Evolutionary conservation across 2,113 vertebrate species (phyloP).

Genomic region (Grantiella picta): DNA sequence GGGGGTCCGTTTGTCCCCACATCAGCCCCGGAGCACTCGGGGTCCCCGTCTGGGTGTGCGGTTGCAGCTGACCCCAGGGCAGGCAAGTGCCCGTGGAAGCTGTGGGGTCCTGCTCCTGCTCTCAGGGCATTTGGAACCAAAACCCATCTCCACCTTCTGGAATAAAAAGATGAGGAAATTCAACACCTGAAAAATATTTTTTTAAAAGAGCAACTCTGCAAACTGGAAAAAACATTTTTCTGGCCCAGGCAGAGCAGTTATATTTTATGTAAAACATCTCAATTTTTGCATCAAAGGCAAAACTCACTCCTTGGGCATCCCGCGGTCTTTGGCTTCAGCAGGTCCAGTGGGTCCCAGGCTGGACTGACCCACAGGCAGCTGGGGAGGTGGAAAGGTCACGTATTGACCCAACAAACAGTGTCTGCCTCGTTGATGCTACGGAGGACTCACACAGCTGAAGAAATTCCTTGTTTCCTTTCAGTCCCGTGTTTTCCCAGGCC

Average conservation of each 20-base stretch:
- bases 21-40: background rate
- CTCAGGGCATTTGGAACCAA: background rate
- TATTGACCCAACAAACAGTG: rapidly evolving
- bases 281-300: background rate
- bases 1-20: rapidly evolving
- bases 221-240: background rate
- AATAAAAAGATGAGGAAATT: background rate
- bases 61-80: background rate
- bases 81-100: background rate
- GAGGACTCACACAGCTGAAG: background rate
- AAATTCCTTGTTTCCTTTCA: background rate
- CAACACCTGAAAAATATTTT: background rate
- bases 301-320: background rate
- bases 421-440: rapidly evolving
- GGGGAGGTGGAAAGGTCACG: rapidly evolving
- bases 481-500: background rate
- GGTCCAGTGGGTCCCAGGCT: background rate
- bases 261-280: background rate
- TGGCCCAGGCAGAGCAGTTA: background rate
- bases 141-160: background rate
- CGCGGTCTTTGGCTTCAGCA: background rate
- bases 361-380: background rate
- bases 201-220: rapidly evolving
- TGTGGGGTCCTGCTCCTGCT: background rate
- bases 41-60: background rate